Base-by-base conservation (phyloP, 2,797 vertebrate species). In the Cottoperca gobio region DNA sequence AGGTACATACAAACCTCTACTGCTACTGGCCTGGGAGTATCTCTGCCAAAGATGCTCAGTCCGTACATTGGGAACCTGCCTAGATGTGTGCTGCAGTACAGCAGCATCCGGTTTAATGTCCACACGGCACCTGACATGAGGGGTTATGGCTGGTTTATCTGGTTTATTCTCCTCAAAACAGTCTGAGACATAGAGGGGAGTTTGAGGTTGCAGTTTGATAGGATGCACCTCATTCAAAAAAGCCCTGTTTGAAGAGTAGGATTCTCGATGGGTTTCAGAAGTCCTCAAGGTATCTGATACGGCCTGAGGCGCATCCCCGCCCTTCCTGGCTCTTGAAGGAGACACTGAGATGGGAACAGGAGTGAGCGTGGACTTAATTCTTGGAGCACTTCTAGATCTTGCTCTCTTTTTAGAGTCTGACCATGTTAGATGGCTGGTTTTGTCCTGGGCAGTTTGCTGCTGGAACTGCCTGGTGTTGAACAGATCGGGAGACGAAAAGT, bases 161-260 rank as follows among this genome's bases (percentile, higher is more conserved):
- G 72, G 79, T 1, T 85, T 90, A 39, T 88, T 73, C 71, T 95
- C 94, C 66, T 96, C 79, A 50, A 96, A 96, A 92, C 96, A 96
- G 88, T 96, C 95, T 7, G 95, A 94, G 24, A 98, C 94, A 60
- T 96, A 97, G 8, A 99, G 94, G 0, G 97, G 97, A 1, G 97
- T 91, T 46, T 98, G 96, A 0, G 97, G 96, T 90, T 99, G 97
- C 62, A 99, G 94, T 86, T 99, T 99, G 88, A 96, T 97, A 28
- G 98, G 98, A 73, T 99, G 98, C n/a, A 99, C 96, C 80, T 99
- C 98, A 4, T 97, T 98, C 78, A 97, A 94, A 72, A 97, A 94
- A 0, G 92, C 93, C 71, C 95, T 95, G 85, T 93, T 94, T 0
- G 96, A 91, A 1, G 92, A 86, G 24, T 94, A 93, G 4, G 91